phyloP scores from a whole-genome alignment of 2,888 invertebrate species.

The Muschampia plurimacula region DNA sequence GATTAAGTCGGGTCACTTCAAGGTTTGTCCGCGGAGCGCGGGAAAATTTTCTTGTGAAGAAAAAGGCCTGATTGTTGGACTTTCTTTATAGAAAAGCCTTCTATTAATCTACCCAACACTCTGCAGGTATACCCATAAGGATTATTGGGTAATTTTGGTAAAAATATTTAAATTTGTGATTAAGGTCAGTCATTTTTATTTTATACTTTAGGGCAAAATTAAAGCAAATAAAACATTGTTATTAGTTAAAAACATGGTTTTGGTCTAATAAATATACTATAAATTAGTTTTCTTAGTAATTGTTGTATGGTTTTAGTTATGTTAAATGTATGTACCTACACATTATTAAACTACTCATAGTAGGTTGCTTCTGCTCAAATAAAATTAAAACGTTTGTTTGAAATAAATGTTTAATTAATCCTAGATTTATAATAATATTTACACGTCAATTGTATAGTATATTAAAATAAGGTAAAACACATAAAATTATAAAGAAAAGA shows the following conservation, averaged over 20 bases:
- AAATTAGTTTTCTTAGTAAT: no score
- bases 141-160: constrained; percentile 6
- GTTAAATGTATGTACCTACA: no score
- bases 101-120: constrained; percentile 1
- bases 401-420: no score
- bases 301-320: no score
- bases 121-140: background rate
- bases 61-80: constrained; percentile 8
- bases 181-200: background rate
- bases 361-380: no score
- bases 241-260: background rate
- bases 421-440: no score
- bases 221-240: background rate
- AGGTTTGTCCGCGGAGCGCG: background rate
- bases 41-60: background rate
- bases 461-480: no score
- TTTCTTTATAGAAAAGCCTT: constrained; percentile 9
- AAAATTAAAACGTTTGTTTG: no score
- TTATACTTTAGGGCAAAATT: background rate
- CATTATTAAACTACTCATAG: no score
- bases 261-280: background rate
- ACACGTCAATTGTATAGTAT: no score
- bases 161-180: background rate
- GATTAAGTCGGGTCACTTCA: constrained; percentile 1
- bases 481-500: no score